Evolutionary conservation across 2,888 invertebrate species (phyloP).

Genomic region (Apamea anceps): DNA sequence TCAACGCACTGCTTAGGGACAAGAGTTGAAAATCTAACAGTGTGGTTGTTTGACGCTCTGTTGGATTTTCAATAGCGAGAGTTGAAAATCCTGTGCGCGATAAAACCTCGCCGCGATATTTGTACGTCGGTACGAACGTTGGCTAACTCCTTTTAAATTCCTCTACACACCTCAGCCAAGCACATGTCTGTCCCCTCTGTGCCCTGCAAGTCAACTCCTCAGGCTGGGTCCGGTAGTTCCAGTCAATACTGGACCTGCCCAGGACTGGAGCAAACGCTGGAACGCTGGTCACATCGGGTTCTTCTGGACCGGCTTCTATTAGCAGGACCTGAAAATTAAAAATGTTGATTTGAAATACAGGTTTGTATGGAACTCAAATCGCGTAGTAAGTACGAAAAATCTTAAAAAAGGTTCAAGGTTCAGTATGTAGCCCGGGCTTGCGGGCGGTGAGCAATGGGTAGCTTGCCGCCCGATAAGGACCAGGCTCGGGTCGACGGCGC

Average conservation of each 20-base stretch:
- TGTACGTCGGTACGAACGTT: too few relatives aligned
- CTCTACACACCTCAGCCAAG: constrained; percentile 87
- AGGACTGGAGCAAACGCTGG: constrained; percentile 91
- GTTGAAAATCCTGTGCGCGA: too few relatives aligned
- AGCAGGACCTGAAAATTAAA: constrained; percentile 88
- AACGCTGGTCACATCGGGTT: constrained; percentile 92
- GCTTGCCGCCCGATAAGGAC: too few relatives aligned
- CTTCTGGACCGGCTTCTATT: constrained; percentile 92
- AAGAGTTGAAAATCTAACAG: too few relatives aligned
- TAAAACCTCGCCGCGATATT: too few relatives aligned
- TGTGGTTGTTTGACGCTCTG: too few relatives aligned
- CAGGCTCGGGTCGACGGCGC: too few relatives aligned
- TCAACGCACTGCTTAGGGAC: too few relatives aligned
- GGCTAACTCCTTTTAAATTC: background rate
- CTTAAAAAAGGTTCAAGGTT: too few relatives aligned
- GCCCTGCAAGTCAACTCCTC: constrained; percentile 91
- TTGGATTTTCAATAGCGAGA: too few relatives aligned
- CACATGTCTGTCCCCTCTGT: constrained; percentile 89
- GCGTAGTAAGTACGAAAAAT: background rate
- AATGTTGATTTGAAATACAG: background rate
- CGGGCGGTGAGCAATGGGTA: too few relatives aligned
- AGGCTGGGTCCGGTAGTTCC: constrained; percentile 93
- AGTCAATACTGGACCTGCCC: constrained; percentile 92
- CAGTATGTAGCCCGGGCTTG: too few relatives aligned
- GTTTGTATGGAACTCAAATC: background rate